Evolutionary conservation across 2,888 invertebrate species (phyloP), one percentile per base, ranked within the genome.

Genomic region (Tethea ocularis): DNA sequence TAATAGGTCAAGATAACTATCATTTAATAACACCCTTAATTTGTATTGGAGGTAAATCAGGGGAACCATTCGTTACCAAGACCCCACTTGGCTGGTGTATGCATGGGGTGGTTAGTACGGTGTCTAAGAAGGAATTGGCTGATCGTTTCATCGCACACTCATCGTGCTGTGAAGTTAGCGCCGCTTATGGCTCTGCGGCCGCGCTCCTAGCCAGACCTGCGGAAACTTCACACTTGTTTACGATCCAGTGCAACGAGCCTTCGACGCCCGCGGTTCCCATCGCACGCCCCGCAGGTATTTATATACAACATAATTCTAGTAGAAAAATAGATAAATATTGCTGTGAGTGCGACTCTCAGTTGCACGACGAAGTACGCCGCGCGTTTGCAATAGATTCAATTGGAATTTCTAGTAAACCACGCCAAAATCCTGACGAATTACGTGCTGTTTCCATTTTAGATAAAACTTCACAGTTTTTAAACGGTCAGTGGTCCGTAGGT

Each of bases 401-500:
- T 17, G 41, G 41, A 41, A 41, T 41, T 7, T 6, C 5, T 17
- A 41, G 17, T 41, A 17, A 41, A 17, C 17, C 41, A 17, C 41
- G 41, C 1, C 41, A 41, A 17, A n/a, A 41, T 41, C 5, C 17
- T 4, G 17, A 41, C 17, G 38, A 38, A 5, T 38, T 38, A n/a
- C 13, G n/a, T 4, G 38, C 38, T 5, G 1, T 38, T 13, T n/a
- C n/a, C 7, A 17, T 41, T n/a, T 17, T 41, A 2, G 41, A 41
- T 41, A 41, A 41, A 17, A 41, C 41, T 3, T n/a, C 41, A 15
- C n/a, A 41, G 17, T 41, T 41, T 17, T 4, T 41, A 17, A 17
- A 41, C 15, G 41, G 41, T 17, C 41, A 41, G 17, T n/a, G 41
- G 41, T 6, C 41, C 41, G 64, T 69, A 11, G 70, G 67, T 10